Evolutionary conservation across 23 tunicate species (phyloP), one percentile per base, ranked within the genome.

Genomic region (Styela clava): DNA sequence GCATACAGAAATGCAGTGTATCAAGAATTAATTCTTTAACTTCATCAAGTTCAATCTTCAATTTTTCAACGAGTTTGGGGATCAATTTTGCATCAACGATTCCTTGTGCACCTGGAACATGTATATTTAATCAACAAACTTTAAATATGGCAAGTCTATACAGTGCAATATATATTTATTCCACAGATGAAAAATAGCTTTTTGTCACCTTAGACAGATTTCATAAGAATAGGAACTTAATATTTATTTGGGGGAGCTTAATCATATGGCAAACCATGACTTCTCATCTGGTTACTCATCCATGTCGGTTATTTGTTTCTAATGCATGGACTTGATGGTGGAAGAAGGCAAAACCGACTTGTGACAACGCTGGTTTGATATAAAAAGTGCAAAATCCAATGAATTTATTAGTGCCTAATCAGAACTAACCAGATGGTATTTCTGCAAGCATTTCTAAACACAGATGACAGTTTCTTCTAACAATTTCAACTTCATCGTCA

Each of bases 401-500:
- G n/a, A n/a, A n/a, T n/a, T n/a, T n/a, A n/a, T n/a, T n/a, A n/a
- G n/a, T n/a, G n/a, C n/a, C n/a, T n/a, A n/a, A n/a, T n/a, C n/a
- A n/a, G n/a, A 12, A 65, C 35, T 68, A 35, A 92, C 97, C 97
- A 68, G 83, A 62, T 16, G 86, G 86, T 24, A 83, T 79, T 73
- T 87, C 83, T 74, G 91, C 83, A 1, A 92, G 23, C 79, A 79
- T 78, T 52, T 78, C 81, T 23, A 87, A 44, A 19, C 92, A 90
- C 62, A 83, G 70, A 51, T 92, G 97, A 24, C 92, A 78, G 74
- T 84, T 80, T 74, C 78, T 83, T 68, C 97, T 79, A 72, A 92
- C 91, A 25, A 86, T 79, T 73, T 92, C 97, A 56, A 92, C 85
- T 18, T 86, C 83, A 69, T 92, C 97, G 74, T 92, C 97, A 83